These are phyloP conservation scores for Tenthredo scrophulariae DNA, from an alignment of 2,888 invertebrate species.

Conservation along the genomic window DNA sequence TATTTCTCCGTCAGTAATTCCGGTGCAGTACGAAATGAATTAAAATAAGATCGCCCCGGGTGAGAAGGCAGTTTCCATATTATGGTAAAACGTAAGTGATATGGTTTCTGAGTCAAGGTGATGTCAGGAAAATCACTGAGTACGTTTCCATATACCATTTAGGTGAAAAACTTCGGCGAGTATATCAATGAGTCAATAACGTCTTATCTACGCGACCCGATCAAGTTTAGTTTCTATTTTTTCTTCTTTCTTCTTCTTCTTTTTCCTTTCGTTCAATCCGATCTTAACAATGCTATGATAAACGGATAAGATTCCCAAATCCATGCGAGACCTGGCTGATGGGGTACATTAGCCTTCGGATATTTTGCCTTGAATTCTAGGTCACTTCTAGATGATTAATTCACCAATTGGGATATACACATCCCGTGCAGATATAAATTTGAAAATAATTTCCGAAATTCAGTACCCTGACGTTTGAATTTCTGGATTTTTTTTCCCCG, in stretches of 20 bases:
- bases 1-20: slow-evolving; percentile 14
- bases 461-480: neutral
- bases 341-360: neutral
- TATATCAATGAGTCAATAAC: slow-evolving; percentile 2
- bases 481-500: neutral
- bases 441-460: neutral
- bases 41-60: slow-evolving; percentile 36
- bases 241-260: neutral
- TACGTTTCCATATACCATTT: slow-evolving; percentile 42
- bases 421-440: neutral
- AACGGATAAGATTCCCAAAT: neutral
- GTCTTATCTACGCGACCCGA: neutral
- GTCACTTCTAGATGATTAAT: neutral
- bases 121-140: slow-evolving; percentile 46
- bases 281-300: neutral
- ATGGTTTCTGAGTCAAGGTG: slow-evolving; percentile 41
- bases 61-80: slow-evolving; percentile 53
- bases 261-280: neutral
- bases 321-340: neutral
- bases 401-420: neutral
- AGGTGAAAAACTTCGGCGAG: slow-evolving; percentile 20
- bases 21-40: slow-evolving; percentile 36
- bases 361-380: slow-evolving; percentile 6
- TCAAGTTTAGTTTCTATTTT: neutral
- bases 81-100: slow-evolving; percentile 11